Evolutionary conservation across 2,888 invertebrate species (phyloP).

Genomic region (Parnassius mnemosyne): DNA sequence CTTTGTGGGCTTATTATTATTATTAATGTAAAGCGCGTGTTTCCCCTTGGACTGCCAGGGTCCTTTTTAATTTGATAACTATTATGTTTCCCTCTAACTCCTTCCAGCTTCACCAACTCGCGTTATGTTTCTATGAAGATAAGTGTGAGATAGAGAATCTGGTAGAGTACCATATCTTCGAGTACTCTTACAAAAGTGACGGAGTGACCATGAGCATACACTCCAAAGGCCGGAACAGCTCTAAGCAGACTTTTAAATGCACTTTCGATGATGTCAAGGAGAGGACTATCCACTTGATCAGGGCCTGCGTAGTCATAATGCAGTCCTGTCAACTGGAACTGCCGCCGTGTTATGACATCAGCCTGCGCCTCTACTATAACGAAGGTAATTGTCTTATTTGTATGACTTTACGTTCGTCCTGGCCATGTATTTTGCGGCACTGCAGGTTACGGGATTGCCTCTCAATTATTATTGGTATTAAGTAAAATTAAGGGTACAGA

Average conservation of each 20-base stretch:
- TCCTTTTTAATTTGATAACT: not conserved
- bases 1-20: too few species aligned
- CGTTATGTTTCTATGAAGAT: conserved; percentile 63
- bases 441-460: too few species aligned
- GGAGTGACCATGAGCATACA: conserved; percentile 52
- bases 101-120: conserved; percentile 59
- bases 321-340: conserved; percentile 38
- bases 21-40: too few species aligned
- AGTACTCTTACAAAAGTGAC: conserved; percentile 51
- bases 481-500: too few species aligned
- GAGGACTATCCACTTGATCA: conserved; percentile 46
- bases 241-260: conserved; percentile 35
- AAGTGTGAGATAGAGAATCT: conserved; percentile 55
- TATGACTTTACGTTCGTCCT: too few species aligned
- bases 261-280: conserved; percentile 51
- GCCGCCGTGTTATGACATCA: conserved; percentile 48
- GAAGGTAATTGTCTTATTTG: conserved; percentile 43
- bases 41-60: too few species aligned
- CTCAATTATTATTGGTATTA: too few species aligned
- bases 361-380: conserved; percentile 64
- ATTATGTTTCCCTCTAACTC: too few species aligned
- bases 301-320: conserved; percentile 49
- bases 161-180: conserved; percentile 60
- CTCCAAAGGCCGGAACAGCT: conserved; percentile 40
- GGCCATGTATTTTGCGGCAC: too few species aligned